phyloP scores from a whole-genome alignment of 2,113 vertebrate species.

The Elanoides forficatus region DNA sequence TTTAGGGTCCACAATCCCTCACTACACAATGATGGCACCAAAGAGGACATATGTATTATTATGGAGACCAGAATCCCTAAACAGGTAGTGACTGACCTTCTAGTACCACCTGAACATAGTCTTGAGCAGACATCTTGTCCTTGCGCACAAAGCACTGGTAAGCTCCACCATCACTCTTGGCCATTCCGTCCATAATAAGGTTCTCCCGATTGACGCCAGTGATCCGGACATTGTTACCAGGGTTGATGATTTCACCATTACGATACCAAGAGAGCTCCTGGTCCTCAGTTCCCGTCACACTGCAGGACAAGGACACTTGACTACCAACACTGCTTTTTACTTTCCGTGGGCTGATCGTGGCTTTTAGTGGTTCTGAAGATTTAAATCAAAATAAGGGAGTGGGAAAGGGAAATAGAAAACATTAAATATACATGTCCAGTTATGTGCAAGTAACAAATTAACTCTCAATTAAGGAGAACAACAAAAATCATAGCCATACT shows the following conservation, averaged over 20 bases:
- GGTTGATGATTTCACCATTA: slow-evolving; percentile 92
- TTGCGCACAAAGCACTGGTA: slow-evolving; percentile 97
- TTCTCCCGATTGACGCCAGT: slow-evolving; percentile 88
- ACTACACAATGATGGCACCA: background rate
- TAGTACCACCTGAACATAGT: slow-evolving; percentile 94
- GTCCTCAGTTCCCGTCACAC: slow-evolving; percentile 89
- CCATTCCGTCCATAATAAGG: slow-evolving; percentile 97
- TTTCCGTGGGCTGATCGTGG: slow-evolving; percentile 90
- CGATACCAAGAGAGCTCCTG: slow-evolving; percentile 96
- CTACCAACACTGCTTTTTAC: slow-evolving; percentile 97
- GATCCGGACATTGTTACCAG: slow-evolving; percentile 90
- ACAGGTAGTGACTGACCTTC: slow-evolving; percentile 82
- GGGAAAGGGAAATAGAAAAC: background rate
- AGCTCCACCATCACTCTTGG: slow-evolving; percentile 93
- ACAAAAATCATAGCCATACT: background rate
- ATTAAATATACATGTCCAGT: background rate
- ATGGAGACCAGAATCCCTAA: background rate
- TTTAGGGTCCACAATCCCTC: background rate
- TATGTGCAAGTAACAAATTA: background rate
- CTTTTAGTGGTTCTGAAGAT: slow-evolving; percentile 90
- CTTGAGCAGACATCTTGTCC: slow-evolving; percentile 94
- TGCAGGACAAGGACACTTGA: slow-evolving; percentile 95
- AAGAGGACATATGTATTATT: rapidly evolving
- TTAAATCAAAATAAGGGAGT: background rate
- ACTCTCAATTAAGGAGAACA: background rate